Base-by-base conservation (phyloP, 2,797 vertebrate genomes). In the Danio jaintianensis region DNA sequence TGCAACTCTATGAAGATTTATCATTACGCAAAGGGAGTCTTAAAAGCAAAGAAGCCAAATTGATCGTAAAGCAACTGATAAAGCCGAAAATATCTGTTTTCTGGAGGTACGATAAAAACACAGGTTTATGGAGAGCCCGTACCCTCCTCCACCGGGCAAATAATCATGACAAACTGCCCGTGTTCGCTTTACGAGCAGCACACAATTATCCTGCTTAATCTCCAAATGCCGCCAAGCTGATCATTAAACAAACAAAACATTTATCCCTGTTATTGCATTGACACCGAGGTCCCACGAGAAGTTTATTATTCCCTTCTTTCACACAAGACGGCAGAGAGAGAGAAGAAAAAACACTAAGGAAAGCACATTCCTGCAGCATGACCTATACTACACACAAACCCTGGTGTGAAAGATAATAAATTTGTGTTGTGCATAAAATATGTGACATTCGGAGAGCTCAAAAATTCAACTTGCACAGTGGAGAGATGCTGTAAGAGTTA, bases 211-310 rank as follows among this genome's bases (percentile, higher is more conserved):
- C 85, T 4, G 58, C 78, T 67, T 72, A 78, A 71, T 78, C 78
- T 84, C 78, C 45, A 84, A 61, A 81, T 63, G 66, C 77, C 1
- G 58, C 8, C 63, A 59, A 80, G 82, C 80, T 80, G 80, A 69
- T 71, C 70, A 68, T 82, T 84, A 84, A 84, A 80, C 77, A 84
- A 86, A 84, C 76, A 86, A 82, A 86, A 82, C 82, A 84, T 86
- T 66, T 20, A 74, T 78, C 82, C 77, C 50, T 78, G 50, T 77
- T 82, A 82, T 59, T 78, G 74, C 77, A 38, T 18, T 16, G 74
- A 82, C 80, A 71, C 80, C 7, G 73, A 50, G 78, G 74, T 75
- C 64, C 22, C 45, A 74, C 45, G 22, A 15, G 0, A 18, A 70
- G 78, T 79, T 84, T 84, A 84, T 85, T 78, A 78, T 83, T 81